Base-by-base conservation (phyloP, 2,797 vertebrate genomes). In the Falco naumanni region DNA sequence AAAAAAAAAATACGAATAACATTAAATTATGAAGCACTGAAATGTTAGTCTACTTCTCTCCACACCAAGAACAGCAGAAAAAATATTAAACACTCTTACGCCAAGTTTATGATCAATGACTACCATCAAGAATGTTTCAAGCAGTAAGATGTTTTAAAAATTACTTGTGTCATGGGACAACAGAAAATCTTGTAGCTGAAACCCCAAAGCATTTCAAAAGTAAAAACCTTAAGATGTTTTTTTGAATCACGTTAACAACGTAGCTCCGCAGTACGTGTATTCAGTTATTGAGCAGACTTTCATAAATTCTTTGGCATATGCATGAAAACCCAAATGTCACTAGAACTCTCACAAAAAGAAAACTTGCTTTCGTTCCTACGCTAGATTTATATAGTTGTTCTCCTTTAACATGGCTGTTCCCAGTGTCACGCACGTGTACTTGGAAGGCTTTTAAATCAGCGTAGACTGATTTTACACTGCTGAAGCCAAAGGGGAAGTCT, bases 401-500 rank as follows among this genome's bases (percentile, higher is more conserved):
- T 83, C 69, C 69, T 77, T 53, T 53, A 81, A 48, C 47, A 84
- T 74, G 84, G 69, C 84, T 45, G 53, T 56, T 87, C 41, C 60
- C 65, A 86, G 34, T 16, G 88, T 88, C 87, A 89, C 34, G 39
- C 78, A 95, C 5, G 24, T 70, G 50, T 33, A 78, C 61, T 80
- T 94, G 95, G 87, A 94, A 87, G 41, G 53, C 50, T 87, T 91
- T 96, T 90, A 89, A 53, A 84, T 33, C 64, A 89, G 54, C 1
- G 11, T 4, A 93, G 78, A 64, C 61, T 65, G 75, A 74, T 41
- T 85, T 78, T 81, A 85, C 33, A 45, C 25, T 15, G 19, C 75
- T 80, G 89, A 85, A 89, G 92, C 82, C 94, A 89, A 94, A 64
- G 57, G 45, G 80, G 43, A 95, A 94, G 68, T 50, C 75, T 95